Evolutionary conservation across 2,888 invertebrate species (phyloP).

Genomic region (Tuberolachnus salignus): DNA sequence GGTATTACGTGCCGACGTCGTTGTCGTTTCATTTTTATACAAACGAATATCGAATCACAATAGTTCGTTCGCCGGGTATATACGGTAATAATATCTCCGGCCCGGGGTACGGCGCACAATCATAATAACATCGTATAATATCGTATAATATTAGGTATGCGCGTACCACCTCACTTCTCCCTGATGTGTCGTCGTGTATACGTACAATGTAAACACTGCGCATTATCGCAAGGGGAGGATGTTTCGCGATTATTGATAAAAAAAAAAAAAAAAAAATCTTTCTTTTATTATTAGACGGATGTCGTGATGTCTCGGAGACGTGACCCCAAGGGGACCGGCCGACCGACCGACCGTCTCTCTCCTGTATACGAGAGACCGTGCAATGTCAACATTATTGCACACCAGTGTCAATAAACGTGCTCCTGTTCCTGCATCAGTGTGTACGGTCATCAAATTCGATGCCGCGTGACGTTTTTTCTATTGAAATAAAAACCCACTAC

Average conservation of each 20-base stretch:
- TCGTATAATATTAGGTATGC: neutral
- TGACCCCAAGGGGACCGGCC: constrained; percentile 43
- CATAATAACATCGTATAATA: too few species aligned
- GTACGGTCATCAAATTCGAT: constrained; percentile 56
- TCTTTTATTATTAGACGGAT: constrained; percentile 53
- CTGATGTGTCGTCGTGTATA: neutral
- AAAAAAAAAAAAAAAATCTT: constrained; percentile 18
- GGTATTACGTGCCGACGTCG: neutral
- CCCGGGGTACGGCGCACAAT: too few species aligned
- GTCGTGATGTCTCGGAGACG: constrained; percentile 27
- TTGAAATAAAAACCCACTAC: constrained; percentile 49
- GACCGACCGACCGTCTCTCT: constrained; percentile 24
- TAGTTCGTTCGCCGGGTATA: constrained; percentile 16
- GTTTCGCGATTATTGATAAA: constrained; percentile 50
- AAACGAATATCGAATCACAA: constrained; percentile 32
- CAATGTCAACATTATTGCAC: constrained; percentile 56
- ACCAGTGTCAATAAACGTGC: constrained; percentile 51
- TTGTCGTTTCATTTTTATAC: neutral
- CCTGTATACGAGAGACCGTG: constrained; percentile 4
- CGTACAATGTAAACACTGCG: constrained; percentile 42
- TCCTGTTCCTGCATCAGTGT: neutral
- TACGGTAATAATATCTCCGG: neutral
- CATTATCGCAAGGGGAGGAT: constrained; percentile 30
- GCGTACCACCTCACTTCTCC: neutral
- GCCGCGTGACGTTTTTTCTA: constrained; percentile 51